Base-by-base conservation (phyloP, 2,113 vertebrate genomes). In the Lampris incognitus region DNA sequence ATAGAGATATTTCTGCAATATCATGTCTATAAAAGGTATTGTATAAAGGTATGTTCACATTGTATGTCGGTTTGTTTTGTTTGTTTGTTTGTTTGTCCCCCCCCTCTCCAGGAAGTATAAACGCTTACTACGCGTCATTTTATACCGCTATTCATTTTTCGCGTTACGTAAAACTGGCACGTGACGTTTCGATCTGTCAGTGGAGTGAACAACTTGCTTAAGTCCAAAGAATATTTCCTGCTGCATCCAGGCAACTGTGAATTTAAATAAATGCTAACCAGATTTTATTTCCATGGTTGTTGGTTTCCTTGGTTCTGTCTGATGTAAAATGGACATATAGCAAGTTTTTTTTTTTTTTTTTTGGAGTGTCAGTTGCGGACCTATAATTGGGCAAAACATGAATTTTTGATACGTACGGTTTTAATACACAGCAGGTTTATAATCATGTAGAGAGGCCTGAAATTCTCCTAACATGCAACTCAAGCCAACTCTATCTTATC, bases 201-300 rank as follows among this genome's bases (percentile, higher is more conserved):
- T 82, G 91, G 91, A 89, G 77, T 89, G 93, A 92, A 86, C 93
- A 84, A 94, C 94, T 94, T 95, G 96, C 96, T 97, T 92, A 97
- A 97, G 95, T 97, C 97, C 97, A 99, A 99, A 99, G 97, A 99
- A 95, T 97, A 88, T 97, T 96, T 93, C 96, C 96, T 98, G 97
- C 96, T 99, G 97, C 97, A 98, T 96, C 96, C 96, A 97, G 96
- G 95, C 88, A 85, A 97, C 96, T 98, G 96, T 98, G 97, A 98
- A 97, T 94, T 83, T 92, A 95, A 97, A 93, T 91, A 87, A 89
- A 91, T 88, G 89, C 90, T 90, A 91, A 92, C 81, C 79, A 87
- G 67, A 81, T 82, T 90, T 90, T 95, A 94, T 95, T 95, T 95
- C 94, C 94, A 86, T 77, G 69, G 67, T 70, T 79, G 79, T 78